Conservation (phyloP, 2,797 vertebrate genomes). For the Pitangus sulphuratus region DNA sequence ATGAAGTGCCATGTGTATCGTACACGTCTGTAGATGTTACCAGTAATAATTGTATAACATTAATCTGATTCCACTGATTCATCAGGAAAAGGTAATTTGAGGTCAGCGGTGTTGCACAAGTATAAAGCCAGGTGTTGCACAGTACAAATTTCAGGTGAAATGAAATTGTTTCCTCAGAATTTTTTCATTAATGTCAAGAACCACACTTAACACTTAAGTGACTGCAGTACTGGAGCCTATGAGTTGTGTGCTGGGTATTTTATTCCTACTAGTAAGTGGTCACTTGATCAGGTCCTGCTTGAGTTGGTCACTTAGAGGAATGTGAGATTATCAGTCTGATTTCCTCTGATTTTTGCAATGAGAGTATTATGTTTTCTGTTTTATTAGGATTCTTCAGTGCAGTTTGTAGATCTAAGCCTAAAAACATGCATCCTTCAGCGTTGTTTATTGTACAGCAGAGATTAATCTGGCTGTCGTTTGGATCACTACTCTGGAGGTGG, state of each 20-base stretch:
- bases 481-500: slow-evolving; percentile 9
- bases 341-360: neutral
- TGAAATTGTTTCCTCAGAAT: neutral
- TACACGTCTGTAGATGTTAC: neutral
- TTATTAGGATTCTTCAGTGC: neutral
- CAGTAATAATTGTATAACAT: neutral
- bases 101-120: neutral
- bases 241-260: neutral
- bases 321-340: neutral
- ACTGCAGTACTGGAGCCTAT: neutral
- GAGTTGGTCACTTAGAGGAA: neutral
- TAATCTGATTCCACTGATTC: neutral
- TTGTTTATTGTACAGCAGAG: slow-evolving; percentile 1
- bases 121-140: neutral
- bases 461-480: neutral
- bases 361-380: neutral
- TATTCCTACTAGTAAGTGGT: neutral
- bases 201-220: neutral
- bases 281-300: neutral
- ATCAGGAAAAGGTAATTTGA: neutral
- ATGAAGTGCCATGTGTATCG: neutral
- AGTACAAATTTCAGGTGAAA: neutral
- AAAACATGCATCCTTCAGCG: neutral
- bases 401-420: neutral
- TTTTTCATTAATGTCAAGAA: neutral